Evolutionary conservation across 2,113 vertebrate genomes (phyloP), one percentile per base, ranked within the genome.

Genomic region (Quiscalus mexicanus): DNA sequence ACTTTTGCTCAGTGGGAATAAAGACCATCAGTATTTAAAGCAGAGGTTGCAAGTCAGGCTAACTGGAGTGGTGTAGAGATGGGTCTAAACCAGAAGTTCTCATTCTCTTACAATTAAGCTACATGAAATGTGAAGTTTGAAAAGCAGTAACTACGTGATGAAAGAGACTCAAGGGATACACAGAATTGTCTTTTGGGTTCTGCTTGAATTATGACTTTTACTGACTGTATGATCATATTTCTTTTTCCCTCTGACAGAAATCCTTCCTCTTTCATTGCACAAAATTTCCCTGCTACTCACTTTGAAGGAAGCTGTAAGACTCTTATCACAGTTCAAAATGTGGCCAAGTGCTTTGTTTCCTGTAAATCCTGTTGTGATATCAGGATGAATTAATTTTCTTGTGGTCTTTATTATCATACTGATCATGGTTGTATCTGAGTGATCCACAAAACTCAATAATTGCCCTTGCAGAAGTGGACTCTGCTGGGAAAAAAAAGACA

Each of bases 41-140:
- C 0, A 0, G 12, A 11, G 2, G 1, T 58, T 92, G 65, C 45
- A 65, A 45, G 39, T 42, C n/a, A 58, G 16, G 16, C 4, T 65
- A 60, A 68, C 33, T 56, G 25, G 6, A 82, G 20, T 23, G 27
- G 3, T 59, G 4, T 44, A 75, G 28, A 80, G 10, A 41, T 23
- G 15, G 1, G 9, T 10, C 16, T 79, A 37, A 53, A 28, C 14
- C 60, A 60, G 13, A n/a, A 18, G 8, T 10, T 69, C 15, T 69
- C 12, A 30, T 6, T 78, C 19, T 60, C 9, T 71, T 33, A 6
- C 7, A 5, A 49, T 42, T 35, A 86, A 69, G 5, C 11, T 63
- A 3, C 37, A 37, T 25, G 27, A 88, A 85, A 60, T 5, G 1
- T 11, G 33, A 71, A 42, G 22, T 25, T 83, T 85, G 31, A 58